Percentiles rank a stretch among this genome's conserved stretches.
These are phyloP conservation scores for Anarhynchus alexandrinus DNA, from an alignment of 2,113 vertebrate genomes.

Conservation along the genomic window DNA sequence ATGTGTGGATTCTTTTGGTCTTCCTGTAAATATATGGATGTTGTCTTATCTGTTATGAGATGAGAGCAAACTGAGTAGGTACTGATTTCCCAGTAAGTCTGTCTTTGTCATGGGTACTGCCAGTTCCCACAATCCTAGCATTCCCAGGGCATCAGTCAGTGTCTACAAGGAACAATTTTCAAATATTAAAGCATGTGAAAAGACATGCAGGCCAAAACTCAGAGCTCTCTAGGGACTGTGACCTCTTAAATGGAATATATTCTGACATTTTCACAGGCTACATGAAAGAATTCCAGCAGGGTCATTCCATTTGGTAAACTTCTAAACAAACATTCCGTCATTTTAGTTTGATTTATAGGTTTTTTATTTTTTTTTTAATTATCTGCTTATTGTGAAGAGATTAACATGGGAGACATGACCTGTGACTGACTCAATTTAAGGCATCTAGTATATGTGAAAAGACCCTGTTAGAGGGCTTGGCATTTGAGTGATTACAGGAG, in stretches of 20 bases:
- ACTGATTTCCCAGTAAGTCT: constrained; percentile 72
- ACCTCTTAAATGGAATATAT: constrained; percentile 76
- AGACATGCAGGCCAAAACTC: constrained; percentile 75
- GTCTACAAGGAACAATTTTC: constrained; percentile 79
- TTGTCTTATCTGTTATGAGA: neutral
- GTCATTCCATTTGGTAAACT: constrained; percentile 74
- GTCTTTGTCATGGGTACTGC: constrained; percentile 70
- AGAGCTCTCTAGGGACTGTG: constrained; percentile 74
- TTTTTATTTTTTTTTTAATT: constrained; percentile 23
- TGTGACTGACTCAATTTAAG: constrained; percentile 44
- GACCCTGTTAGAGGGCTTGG: constrained; percentile 14
- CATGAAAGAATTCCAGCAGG: constrained; percentile 75
- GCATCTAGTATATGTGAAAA: constrained; percentile 52
- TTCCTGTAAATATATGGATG: neutral
- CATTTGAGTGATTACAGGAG: constrained; percentile 59
- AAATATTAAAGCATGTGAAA: constrained; percentile 84
- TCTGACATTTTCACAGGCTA: constrained; percentile 82
- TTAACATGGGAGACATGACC: constrained; percentile 55
- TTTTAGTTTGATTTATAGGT: constrained; percentile 65
- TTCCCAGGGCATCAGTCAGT: constrained; percentile 82
- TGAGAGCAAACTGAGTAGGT: constrained; percentile 41
- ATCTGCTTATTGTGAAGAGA: constrained; percentile 64
- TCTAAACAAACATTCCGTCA: constrained; percentile 70
- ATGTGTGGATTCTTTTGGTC: neutral
- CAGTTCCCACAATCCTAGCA: constrained; percentile 84